A percentile compares a stretch with the other conserved stretches of the same genome.
These are phyloP conservation scores for Microplitis manilae DNA, from an alignment of 2,888 invertebrate genomes.

Conservation along the genomic window DNA sequence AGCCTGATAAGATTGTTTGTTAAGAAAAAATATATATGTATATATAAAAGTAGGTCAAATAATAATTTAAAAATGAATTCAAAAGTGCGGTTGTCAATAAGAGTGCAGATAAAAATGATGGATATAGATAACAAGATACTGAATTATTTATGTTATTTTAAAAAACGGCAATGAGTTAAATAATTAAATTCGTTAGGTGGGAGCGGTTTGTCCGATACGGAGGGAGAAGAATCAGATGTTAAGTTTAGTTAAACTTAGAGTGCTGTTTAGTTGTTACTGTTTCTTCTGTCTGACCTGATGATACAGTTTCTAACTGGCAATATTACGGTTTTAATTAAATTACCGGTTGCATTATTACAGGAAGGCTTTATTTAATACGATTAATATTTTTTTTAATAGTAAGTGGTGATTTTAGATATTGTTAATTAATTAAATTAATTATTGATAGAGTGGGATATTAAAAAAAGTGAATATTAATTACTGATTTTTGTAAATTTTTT, in stretches of 20 bases:
- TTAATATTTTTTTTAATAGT: no score
- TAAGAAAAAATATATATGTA: no score
- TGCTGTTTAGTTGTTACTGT: conserved; percentile 1
- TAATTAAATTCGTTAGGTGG: background rate
- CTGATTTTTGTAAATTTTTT: background rate
- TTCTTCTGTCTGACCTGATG: background rate
- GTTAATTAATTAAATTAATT: no score
- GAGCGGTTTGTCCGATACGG: background rate
- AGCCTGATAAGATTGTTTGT: no score
- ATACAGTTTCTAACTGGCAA: background rate
- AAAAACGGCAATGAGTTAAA: background rate
- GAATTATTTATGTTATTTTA: background rate
- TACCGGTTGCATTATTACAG: background rate
- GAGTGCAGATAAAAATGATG: no score
- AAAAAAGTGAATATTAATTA: no score
- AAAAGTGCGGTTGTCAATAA: no score
- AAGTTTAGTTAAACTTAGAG: conserved; percentile 1
- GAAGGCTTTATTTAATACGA: background rate
- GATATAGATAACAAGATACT: background rate
- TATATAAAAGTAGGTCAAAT: no score
- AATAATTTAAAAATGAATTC: no score
- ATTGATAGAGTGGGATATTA: no score
- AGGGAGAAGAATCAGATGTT: conserved; percentile 1
- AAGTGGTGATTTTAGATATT: no score
- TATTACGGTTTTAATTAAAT: background rate